Evolutionary conservation across 2,888 invertebrate genomes (phyloP).

Genomic region (Psococerastis gibbosa): DNA sequence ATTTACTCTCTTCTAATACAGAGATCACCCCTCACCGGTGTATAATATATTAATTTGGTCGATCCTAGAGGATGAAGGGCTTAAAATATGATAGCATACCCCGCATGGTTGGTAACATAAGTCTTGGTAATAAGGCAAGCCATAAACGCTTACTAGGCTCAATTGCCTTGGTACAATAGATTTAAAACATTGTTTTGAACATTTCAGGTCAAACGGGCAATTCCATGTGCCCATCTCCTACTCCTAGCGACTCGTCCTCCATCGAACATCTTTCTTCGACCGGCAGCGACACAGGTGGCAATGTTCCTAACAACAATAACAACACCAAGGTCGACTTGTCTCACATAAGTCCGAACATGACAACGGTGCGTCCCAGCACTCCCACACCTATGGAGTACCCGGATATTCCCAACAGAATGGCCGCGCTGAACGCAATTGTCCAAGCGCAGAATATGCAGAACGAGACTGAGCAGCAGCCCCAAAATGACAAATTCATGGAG

Average conservation of each 20-base stretch:
- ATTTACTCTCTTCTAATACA: too few species aligned
- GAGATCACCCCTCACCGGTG: too few species aligned
- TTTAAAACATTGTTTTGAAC: too few species aligned
- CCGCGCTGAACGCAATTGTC: constrained; percentile 8
- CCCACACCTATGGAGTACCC: constrained; percentile 9
- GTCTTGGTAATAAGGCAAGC: too few species aligned
- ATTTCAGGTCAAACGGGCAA: constrained; percentile 8
- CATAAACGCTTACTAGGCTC: too few species aligned
- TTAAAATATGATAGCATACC: too few species aligned
- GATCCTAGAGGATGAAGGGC: too few species aligned
- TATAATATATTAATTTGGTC: too few species aligned
- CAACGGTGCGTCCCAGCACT: constrained; percentile 3
- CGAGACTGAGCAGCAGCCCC: constrained; percentile 16
- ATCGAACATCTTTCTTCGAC: constrained; percentile 10
- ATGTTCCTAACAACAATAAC: constrained; percentile 34
- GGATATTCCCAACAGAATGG: constrained; percentile 8
- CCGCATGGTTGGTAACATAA: too few species aligned
- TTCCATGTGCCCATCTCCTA: constrained; percentile 8
- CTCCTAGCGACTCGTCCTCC: constrained; percentile 13
- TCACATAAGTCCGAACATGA: constrained; percentile 7
- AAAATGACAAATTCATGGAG: constrained; percentile 11
- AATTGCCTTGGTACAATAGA: too few species aligned
- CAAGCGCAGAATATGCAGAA: constrained; percentile 13
- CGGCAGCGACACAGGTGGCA: constrained; percentile 13
- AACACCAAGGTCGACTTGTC: constrained; percentile 28